Percentiles rank a stretch among this genome's conserved stretches.
Conservation (phyloP, 2,888 invertebrate genomes). For the Laothoe populi region DNA sequence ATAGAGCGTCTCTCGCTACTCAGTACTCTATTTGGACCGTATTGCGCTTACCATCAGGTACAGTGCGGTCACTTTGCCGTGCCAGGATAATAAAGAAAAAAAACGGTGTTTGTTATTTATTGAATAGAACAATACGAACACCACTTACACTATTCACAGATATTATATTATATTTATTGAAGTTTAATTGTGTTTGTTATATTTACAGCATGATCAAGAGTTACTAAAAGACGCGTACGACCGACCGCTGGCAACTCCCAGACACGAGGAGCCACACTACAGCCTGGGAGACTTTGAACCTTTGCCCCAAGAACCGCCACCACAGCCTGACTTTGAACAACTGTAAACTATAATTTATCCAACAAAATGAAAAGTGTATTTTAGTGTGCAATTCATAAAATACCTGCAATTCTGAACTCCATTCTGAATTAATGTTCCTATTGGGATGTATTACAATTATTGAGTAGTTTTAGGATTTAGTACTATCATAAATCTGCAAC, state of each 20-base stretch:
- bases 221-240: constrained; percentile 77
- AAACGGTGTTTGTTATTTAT: too few species aligned
- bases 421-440: too few species aligned
- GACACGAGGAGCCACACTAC: constrained; percentile 77
- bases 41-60: too few species aligned
- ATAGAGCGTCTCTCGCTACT: too few species aligned
- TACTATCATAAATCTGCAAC: too few species aligned
- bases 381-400: background rate
- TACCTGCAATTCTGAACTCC: background rate
- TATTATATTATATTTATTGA: background rate
- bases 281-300: constrained; percentile 80
- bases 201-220: constrained; percentile 72
- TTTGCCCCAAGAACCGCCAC: constrained; percentile 78
- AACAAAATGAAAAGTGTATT: background rate
- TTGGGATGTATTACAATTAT: too few species aligned
- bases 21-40: too few species aligned
- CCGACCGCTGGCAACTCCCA: constrained; percentile 78
- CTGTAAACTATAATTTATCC: constrained; percentile 50
- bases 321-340: constrained; percentile 81
- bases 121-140: too few species aligned
- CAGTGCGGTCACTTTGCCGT: too few species aligned
- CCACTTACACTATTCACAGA: too few species aligned
- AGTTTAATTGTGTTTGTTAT: background rate
- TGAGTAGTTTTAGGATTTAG: too few species aligned
- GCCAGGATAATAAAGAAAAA: too few species aligned